phyloP scores from a whole-genome alignment of 2,797 vertebrate species.

The Loris lydekkerianus region DNA sequence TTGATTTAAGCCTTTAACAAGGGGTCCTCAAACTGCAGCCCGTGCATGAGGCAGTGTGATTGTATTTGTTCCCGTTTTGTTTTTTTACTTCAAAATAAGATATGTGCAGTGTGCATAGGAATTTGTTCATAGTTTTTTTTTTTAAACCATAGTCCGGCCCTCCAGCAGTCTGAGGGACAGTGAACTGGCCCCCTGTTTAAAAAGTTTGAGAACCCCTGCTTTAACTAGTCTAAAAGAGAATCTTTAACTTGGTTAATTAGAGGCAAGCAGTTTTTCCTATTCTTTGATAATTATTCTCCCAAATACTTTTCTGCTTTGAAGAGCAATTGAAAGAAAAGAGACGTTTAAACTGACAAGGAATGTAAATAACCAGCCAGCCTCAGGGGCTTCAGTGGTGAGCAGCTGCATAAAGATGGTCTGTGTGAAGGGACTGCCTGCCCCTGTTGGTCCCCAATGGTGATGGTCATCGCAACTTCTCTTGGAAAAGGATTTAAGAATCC shows the following conservation, averaged over 20 bases:
- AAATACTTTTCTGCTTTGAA: background rate
- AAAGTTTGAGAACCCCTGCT: background rate
- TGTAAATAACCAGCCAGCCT: background rate
- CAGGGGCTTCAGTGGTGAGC: fast-evolving
- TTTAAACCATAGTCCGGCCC: no score
- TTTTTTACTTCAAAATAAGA: no score
- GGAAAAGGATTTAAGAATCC: background rate
- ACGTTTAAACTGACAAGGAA: background rate
- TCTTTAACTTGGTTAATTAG: background rate
- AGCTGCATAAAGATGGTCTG: fast-evolving
- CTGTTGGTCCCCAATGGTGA: fast-evolving
- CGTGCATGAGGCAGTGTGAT: no score
- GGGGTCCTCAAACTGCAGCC: no score
- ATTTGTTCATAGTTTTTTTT: no score
- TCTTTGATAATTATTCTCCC: background rate
- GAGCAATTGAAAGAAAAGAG: conserved; percentile 3
- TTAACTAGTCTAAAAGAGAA: background rate
- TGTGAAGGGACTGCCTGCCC: no score
- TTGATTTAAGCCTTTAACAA: background rate
- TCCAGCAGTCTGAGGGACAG: no score
- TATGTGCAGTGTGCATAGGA: no score
- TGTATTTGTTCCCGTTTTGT: no score
- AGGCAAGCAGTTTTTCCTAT: background rate
- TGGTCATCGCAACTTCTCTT: background rate
- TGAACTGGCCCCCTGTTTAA: no score